Conservation (phyloP, 1,140 invertebrate species). For the Nephotettix cincticeps region DNA sequence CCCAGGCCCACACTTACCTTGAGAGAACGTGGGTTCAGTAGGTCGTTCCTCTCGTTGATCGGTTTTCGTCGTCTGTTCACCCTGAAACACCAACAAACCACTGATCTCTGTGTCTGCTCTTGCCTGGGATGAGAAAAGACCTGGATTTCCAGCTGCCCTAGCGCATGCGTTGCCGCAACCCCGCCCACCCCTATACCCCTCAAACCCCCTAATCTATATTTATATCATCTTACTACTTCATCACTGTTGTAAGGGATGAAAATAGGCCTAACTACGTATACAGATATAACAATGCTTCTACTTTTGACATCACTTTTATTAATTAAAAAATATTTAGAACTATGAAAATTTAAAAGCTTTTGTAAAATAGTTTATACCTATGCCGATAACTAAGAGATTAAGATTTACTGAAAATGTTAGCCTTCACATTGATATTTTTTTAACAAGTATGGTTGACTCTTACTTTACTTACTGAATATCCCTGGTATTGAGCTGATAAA, state of each 20-base stretch:
- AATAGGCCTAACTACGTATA: neutral
- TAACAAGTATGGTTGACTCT: neutral
- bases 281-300: too few species aligned
- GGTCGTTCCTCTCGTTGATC: slow-evolving; percentile 45
- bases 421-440: neutral
- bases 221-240: slow-evolving; percentile 15
- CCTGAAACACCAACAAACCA: slow-evolving; percentile 40
- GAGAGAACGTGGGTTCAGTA: slow-evolving; percentile 48
- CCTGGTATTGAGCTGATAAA: neutral
- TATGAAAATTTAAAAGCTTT: slow-evolving; percentile 10
- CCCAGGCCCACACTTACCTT: slow-evolving; percentile 58
- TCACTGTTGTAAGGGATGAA: neutral
- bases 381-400: neutral
- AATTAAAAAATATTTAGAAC: too few species aligned
- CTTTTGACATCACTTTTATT: too few species aligned
- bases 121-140: slow-evolving; percentile 3
- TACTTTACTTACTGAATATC: slow-evolving; percentile 1
- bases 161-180: slow-evolving; percentile 19
- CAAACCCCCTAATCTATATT: slow-evolving; percentile 27
- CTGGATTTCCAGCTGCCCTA: slow-evolving; percentile 29
- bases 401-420: neutral
- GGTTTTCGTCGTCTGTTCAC: slow-evolving; percentile 33
- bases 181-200: neutral
- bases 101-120: neutral
- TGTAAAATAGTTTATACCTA: neutral